Percentiles rank a stretch among this genome's conserved stretches.
These are phyloP conservation scores for Gavia stellata DNA, from an alignment of 2,113 vertebrate genomes.

Conservation along the genomic window DNA sequence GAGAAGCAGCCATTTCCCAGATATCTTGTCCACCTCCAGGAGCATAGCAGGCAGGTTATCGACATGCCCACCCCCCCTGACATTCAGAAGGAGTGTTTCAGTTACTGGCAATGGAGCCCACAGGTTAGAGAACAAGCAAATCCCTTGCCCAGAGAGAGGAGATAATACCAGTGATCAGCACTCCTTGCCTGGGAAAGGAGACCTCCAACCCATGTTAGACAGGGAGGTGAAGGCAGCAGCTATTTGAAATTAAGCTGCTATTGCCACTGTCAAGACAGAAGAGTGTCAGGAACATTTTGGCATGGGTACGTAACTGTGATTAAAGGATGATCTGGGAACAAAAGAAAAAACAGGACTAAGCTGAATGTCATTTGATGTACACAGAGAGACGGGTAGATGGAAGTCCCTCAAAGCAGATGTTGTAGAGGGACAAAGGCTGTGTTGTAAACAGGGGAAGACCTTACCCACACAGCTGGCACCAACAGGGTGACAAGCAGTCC, in stretches of 20 bases:
- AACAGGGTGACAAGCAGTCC: not conserved
- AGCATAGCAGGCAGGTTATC: not conserved
- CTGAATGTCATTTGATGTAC: not conserved
- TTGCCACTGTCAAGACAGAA: not conserved
- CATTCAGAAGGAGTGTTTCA: not conserved
- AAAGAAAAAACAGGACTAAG: not conserved
- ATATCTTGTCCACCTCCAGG: not conserved
- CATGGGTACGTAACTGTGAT: not conserved
- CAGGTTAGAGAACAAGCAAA: not conserved
- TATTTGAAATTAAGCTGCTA: not conserved
- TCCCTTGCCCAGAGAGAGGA: not conserved
- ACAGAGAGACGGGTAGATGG: not conserved
- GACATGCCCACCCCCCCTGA: not conserved
- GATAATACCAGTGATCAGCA: not conserved
- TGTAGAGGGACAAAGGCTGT: not conserved
- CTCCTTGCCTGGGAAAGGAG: not conserved
- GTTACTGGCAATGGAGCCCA: not conserved
- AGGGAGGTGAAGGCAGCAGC: not conserved
- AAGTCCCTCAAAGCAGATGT: not conserved
- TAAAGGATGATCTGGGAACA: not conserved
- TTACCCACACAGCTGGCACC: not conserved
- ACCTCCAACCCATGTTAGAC: not conserved
- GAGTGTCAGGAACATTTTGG: not conserved
- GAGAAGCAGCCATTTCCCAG: not conserved
- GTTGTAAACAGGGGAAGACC: not conserved